Base-by-base conservation (phyloP, 2,113 vertebrate genomes). In the Zeus faber region DNA sequence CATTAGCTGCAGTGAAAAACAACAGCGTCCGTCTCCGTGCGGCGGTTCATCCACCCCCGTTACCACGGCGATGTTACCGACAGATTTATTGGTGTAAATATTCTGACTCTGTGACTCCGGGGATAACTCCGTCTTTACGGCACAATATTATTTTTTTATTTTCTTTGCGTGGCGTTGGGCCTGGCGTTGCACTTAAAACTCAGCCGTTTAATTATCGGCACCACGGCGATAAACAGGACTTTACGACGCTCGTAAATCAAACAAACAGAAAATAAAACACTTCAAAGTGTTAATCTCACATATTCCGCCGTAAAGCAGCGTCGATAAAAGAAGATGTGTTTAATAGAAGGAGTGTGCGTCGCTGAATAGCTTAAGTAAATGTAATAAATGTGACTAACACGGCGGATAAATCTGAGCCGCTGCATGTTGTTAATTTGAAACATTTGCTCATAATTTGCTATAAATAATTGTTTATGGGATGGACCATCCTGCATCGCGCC, bases 401-500 rank as follows among this genome's bases (percentile, higher is more conserved):
- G 87, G 70, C 61, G 85, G 88, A 91, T 97, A 97, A 96, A 98
- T 98, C 94, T 94, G 91, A 89, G 91, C 88, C 91, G 94, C 92
- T 93, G 91, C 92, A 94, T 91, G 94, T 91, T 95, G 94, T 98
- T 98, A 98, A 96, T 96, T 94, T 97, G 94, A 97, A 95, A 91
- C 92, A 98, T 97, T 96, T 92, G 95, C 93, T 91, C 92, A 97
- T 96, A 93, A 95, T 97, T 94, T 93, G 92, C 89, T 92, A 94
- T 97, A 96, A 98, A 98, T 98, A 97, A 97, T 92, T 97, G 92
- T 98, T 97, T 98, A 97, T 95, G 95, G 93, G 92, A 91, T 83
- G 79, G 90, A 91, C 88, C 85, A 85, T 88, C 87, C 91, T 89
- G 88, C 91, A 90, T 87, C 75, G 82, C 88, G 90, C 89, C 91